These are phyloP conservation scores for Nettapus auritus DNA, from an alignment of 2,113 vertebrate genomes.

Conservation along the genomic window DNA sequence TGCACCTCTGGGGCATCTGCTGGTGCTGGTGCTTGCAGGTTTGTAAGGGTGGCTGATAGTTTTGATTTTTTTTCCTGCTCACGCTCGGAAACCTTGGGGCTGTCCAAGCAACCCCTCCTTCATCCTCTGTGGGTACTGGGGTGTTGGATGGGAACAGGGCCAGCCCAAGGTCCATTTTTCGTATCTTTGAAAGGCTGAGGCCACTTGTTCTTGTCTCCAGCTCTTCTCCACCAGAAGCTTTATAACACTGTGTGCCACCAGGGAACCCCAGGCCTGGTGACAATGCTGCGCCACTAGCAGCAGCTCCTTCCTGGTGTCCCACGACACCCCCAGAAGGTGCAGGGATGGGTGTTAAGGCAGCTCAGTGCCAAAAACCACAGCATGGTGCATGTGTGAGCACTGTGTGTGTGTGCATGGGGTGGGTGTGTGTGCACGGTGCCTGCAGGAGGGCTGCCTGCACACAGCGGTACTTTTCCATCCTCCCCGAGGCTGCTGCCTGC, in stretches of 20 bases:
- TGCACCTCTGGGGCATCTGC: not conserved
- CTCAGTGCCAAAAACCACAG: not conserved
- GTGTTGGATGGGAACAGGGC: not conserved
- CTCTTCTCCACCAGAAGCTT: too few relatives aligned
- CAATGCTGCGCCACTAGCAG: not conserved
- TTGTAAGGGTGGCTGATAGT: not conserved
- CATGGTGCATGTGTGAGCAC: fast-evolving
- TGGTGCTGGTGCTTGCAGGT: not conserved
- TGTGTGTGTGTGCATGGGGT: fast-evolving
- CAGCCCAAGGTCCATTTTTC: not conserved
- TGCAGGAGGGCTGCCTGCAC: not conserved
- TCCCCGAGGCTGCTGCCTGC: not conserved
- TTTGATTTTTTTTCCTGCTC: not conserved
- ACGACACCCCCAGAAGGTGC: not conserved
- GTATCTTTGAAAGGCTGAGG: not conserved
- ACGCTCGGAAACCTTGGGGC: not conserved
- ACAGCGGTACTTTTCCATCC: slow-evolving; percentile 63
- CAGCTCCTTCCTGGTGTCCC: not conserved
- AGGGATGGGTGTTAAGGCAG: not conserved
- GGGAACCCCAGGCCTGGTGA: not conserved
- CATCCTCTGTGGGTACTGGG: not conserved
- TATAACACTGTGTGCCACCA: too few relatives aligned
- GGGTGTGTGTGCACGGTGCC: not conserved
- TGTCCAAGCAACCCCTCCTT: not conserved
- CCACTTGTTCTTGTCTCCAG: too few relatives aligned